Conservation (phyloP, 2,113 vertebrate genomes). For the Pseudonaja textilis region DNA sequence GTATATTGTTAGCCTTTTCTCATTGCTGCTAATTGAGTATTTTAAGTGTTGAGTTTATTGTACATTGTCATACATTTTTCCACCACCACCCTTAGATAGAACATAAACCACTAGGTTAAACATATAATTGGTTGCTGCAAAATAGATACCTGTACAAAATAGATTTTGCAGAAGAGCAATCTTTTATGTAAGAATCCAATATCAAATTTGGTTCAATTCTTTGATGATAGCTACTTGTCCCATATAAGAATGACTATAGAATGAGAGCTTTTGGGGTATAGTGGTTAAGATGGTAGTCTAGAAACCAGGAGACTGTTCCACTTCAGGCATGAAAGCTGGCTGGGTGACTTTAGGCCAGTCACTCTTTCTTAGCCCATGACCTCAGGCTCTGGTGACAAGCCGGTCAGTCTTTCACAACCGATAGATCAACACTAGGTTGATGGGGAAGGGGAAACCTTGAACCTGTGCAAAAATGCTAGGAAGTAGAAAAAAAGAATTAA, state of each 20-base stretch:
- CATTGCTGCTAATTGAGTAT: not conserved
- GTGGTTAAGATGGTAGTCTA: not conserved
- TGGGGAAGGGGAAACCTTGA: not conserved
- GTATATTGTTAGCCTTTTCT: not conserved
- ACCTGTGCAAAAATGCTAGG: not conserved
- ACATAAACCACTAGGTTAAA: not conserved
- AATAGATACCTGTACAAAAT: not conserved
- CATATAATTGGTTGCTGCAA: not conserved
- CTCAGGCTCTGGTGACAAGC: not conserved
- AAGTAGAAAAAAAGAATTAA: not conserved
- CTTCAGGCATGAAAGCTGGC: not conserved
- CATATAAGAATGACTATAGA: not conserved
- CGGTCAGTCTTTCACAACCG: not conserved
- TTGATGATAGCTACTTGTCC: not conserved
- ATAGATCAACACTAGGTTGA: not conserved
- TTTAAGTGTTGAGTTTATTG: not conserved
- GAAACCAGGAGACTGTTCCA: not conserved
- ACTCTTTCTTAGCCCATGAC: not conserved
- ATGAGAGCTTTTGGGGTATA: not conserved
- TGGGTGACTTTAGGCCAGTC: not conserved
- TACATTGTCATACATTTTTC: not conserved
- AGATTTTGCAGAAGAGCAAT: not conserved
- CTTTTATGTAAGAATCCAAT: not conserved
- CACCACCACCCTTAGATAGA: not conserved
- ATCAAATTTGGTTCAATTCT: not conserved